Evolutionary conservation across 1,140 invertebrate genomes (phyloP), one percentile per base, ranked within the genome.

Genomic region (Trigoniulus corallinus): DNA sequence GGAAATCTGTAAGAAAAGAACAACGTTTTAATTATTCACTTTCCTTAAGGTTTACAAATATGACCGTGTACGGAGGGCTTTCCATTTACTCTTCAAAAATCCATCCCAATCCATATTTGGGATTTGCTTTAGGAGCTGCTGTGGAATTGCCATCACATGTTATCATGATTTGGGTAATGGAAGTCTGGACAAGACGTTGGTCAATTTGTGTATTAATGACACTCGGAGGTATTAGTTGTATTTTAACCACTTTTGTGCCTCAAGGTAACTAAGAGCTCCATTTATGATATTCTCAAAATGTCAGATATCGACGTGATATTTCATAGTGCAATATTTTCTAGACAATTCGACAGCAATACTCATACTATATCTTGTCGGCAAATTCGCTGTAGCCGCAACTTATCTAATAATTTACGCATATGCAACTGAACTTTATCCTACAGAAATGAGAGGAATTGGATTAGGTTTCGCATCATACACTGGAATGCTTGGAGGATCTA

Each of bases 381-480:
- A 88, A 67, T 88, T 88, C 77, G 82, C 82, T 37, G 85, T 88
- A 58, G 85, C 84, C 0, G 82, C 81, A 0, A 79, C 81, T 1
- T 89, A 86, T 59, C 81, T 84, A 27, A 80, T 86, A 1, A 86
- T 91, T 53, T 89, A 89, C 65, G 83, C 87, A 1, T 88, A 88
- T 63, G 85, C 86, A 57, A 85, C 85, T 0, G 83, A 87, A 64
- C 61, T 86, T 2, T 84, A 84, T 61, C 83, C 82, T 0, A 84
- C 82, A 0, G 82, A 85, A 26, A 81, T 86, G 0, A 66, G 83
- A 47, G 86, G 85, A 2, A 68, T 89, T 25, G 87, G 86, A 12
- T 88, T 91, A 53, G 85, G 85, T n/a, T 81, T 82, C 29, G 86
- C 84, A 1, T 84, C 84, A 18, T 88, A 89, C 62, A 81, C 89